Evolutionary conservation across 2,113 vertebrate species (phyloP), one percentile per base, ranked within the genome.

Genomic region (Eretmochelys imbricata): DNA sequence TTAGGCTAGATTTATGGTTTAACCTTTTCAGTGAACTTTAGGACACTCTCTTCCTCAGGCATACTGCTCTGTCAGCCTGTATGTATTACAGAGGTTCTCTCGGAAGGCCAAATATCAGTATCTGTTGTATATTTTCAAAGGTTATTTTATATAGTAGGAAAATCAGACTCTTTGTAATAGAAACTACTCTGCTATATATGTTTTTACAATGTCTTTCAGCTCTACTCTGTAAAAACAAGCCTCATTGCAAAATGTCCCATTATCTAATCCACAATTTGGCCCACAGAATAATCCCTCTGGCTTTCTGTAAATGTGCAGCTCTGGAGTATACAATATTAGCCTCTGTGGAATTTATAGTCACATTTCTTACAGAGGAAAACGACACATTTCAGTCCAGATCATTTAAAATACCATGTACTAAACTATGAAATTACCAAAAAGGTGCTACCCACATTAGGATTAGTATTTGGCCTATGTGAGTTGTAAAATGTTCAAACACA

Each of bases 281-380:
- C 82, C 81, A 82, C 84, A 85, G 48, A 81, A 42, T 0, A 8
- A 85, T 9, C 81, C 49, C 91, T 84, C 88, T 79, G 80, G 88
- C 89, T 95, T 95, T 96, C 75, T 91, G 49, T 38, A 75, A 85
- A 81, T 88, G 57, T 93, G 89, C 82, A 69, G 78, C 31, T 86
- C 10, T 65, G 62, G 76, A 93, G 57, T 93, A 85, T 57, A 80
- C 50, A 89, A 35, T 49, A n/a, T 80, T 89, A 90, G 55, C 22
- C 65, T 76, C 57, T 86, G 69, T 49, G 62, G 79, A 79, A 93
- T 92, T 95, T 96, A 93, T 0, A 22, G 50, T 50, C 19, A 24
- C 65, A n/a, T 93, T 93, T 92, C 75, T 93, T 46, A 82, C 79
- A 84, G 72, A 91, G 10, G 19, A 88, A 84, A 92, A 82, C 24